Evolutionary conservation across 2,888 invertebrate genomes (phyloP), one percentile per base, ranked within the genome.

Genomic region (Galerucella pusilla): DNA sequence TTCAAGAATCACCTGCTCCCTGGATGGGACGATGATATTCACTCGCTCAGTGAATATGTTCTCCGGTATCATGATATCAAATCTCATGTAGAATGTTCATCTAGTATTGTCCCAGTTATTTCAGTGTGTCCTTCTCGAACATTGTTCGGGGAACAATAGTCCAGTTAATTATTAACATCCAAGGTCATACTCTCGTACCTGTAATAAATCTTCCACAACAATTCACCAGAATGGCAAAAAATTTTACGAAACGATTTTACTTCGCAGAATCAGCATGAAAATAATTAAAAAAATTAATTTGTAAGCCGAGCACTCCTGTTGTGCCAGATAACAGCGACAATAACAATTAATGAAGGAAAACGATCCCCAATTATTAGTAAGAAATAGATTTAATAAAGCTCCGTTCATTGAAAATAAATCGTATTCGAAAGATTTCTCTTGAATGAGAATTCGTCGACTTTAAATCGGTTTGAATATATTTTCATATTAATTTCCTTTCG

Each of bases 251-350:
- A n/a, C n/a, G n/a, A n/a, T n/a, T n/a, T n/a, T n/a, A n/a, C n/a
- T n/a, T n/a, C 52, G 69, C 73, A 14, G 20, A 76, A 70, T 64
- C 76, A 68, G 70, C 75, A 66, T 20, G 76, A 76, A 78, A 68
- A 76, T 78, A 78, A 78, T 76, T 76, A 78, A 78, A 77, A 77
- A 75, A 71, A 35, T 73, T 66, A 73, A 76, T 71, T 70, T 71
- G 73, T 76, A 65, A 74, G 76, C 71, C 69, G 59, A 65, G 78
- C 78, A 73, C 74, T 71, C 70, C 74, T 71, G 75, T 78, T 63
- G 46, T 52, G 70, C 49, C 63, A 42, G 70, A 59, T 70, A 70
- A 63, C 60, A 70, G 63, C 49, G 52, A 70, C 70, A 70, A 70
- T 70, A 70, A 63, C 63, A 63, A 70, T 69, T 69, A 78, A 78